phyloP scores from a whole-genome alignment of 2,113 vertebrate genomes.

The Aphyosemion australe region DNA sequence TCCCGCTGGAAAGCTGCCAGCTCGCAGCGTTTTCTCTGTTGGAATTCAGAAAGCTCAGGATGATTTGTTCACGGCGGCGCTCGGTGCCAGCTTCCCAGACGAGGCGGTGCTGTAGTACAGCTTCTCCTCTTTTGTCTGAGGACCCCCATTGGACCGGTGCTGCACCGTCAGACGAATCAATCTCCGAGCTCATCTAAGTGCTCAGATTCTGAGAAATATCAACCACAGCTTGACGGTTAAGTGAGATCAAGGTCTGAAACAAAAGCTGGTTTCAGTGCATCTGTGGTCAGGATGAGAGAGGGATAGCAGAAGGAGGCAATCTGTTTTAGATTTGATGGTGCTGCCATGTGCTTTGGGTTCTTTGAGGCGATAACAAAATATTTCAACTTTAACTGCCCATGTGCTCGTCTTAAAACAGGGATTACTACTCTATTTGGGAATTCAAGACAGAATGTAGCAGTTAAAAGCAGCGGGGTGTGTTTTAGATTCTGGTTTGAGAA shows the following conservation, averaged over 20 bases:
- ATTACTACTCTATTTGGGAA: constrained; percentile 35
- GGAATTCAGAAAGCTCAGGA: constrained; percentile 64
- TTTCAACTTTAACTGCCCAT: constrained; percentile 55
- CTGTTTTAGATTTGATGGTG: constrained; percentile 46
- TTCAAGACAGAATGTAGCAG: constrained; percentile 19
- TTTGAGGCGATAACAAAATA: constrained; percentile 53
- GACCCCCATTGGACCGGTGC: constrained; percentile 8
- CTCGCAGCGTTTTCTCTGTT: constrained; percentile 24
- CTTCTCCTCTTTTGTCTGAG: constrained; percentile 26
- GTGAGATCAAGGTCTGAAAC: constrained; percentile 1
- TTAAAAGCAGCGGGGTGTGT: constrained; percentile 11
- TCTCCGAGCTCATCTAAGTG: constrained; percentile 4
- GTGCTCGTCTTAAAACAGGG: constrained; percentile 40
- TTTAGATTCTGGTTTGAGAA: constrained; percentile 10
- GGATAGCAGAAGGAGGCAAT: constrained; percentile 18
- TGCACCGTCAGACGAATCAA: not conserved
- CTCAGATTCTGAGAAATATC: constrained; percentile 17
- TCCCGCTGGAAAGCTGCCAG: constrained; percentile 49
- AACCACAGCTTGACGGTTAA: not conserved
- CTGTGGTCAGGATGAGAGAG: constrained; percentile 8
- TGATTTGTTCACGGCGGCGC: constrained; percentile 16
- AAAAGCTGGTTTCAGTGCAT: not conserved
- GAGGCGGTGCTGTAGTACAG: not conserved
- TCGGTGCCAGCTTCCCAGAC: constrained; percentile 51
- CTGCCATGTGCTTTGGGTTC: constrained; percentile 48